Base-by-base conservation (phyloP, 2,797 vertebrate genomes). In the Mus minutoides region DNA sequence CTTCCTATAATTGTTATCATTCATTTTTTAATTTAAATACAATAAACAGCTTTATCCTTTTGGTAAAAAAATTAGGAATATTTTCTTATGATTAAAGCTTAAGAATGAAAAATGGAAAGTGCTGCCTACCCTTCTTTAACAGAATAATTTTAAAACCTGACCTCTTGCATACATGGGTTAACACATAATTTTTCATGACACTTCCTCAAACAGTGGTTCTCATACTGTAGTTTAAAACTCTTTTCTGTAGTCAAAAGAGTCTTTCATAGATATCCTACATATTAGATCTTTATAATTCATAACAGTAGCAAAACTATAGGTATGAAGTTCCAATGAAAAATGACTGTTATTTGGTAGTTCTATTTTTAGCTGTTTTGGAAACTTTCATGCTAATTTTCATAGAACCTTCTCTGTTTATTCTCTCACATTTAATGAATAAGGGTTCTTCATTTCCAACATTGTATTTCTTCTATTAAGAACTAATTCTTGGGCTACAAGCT, bases 101-200 rank as follows among this genome's bases (percentile, higher is more conserved):
- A 21, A 73, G 52, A 83, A 49, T 90, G 34, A 93, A 14, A 93
- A 95, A 54, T 49, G 16, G 37, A 92, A 77, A 92, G 80, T 69
- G 54, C 22, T 34, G 0, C 46, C n/a, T 87, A 52, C 56, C 34
- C 6, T 88, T 76, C n/a, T 96, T 40, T 90, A 77, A 88, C 31
- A 90, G 64, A 7, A 62, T 54, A 86, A 69, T 92, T 92, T 79
- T n/a, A 60, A 82, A 24, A 54, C 13, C 19, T 77, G 67, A 91
- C 26, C 34, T 69, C 62, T 93, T 87, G 64, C 58, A 90, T 77
- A 17, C 12, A 56, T 54, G 93, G 62, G 7, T 93, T 87, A 90
- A 84, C 12, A 91, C 94, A n/a, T 88, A n/a, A 62, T 92, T 52
- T 78, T 95, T 9, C 29, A 87, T 75, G 88, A 93, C 58, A 88